Percentiles rank a stretch among this genome's conserved stretches.
Conservation (phyloP, 1,140 invertebrate species). For the Cheumatopsyche charites region DNA sequence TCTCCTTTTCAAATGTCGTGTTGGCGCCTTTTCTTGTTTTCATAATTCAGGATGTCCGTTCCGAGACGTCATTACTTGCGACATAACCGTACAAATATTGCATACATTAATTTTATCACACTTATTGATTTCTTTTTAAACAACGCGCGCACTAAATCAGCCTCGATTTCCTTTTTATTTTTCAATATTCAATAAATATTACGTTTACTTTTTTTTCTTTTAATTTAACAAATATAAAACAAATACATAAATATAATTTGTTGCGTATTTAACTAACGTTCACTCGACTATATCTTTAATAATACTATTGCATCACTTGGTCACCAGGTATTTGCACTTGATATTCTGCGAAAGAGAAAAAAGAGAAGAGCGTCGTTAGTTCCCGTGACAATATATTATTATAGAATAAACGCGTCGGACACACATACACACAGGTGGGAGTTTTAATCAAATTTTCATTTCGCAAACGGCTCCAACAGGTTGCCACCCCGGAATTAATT, state of each 20-base stretch:
- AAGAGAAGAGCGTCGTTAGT: not conserved
- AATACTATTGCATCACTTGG: constrained; percentile 40
- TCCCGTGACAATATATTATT: not conserved
- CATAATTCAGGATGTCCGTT: constrained; percentile 22
- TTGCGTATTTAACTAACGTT: constrained; percentile 30
- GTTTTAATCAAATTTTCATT: constrained; percentile 12
- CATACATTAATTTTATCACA: constrained; percentile 10
- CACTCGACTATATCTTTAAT: constrained; percentile 30
- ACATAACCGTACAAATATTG: not conserved
- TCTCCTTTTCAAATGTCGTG: constrained; percentile 31
- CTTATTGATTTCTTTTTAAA: constrained; percentile 10
- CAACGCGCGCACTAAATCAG: constrained; percentile 29
- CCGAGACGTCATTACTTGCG: constrained; percentile 7
- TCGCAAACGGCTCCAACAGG: constrained; percentile 23
- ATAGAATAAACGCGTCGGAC: not conserved
- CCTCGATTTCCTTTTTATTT: constrained; percentile 18
- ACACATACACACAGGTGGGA: not conserved
- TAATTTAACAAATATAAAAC: constrained; percentile 17
- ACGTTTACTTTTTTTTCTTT: not conserved
- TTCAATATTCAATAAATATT: not conserved
- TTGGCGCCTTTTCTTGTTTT: constrained; percentile 16
- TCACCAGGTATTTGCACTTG: constrained; percentile 34
- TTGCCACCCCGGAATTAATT: constrained; percentile 13
- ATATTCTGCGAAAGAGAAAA: constrained; percentile 12
- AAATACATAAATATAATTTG: constrained; percentile 29